Percentiles rank a stretch among this genome's conserved stretches.
Evolutionary conservation across 2,113 vertebrate species (phyloP).

Genomic region (Dermatemys mawii): DNA sequence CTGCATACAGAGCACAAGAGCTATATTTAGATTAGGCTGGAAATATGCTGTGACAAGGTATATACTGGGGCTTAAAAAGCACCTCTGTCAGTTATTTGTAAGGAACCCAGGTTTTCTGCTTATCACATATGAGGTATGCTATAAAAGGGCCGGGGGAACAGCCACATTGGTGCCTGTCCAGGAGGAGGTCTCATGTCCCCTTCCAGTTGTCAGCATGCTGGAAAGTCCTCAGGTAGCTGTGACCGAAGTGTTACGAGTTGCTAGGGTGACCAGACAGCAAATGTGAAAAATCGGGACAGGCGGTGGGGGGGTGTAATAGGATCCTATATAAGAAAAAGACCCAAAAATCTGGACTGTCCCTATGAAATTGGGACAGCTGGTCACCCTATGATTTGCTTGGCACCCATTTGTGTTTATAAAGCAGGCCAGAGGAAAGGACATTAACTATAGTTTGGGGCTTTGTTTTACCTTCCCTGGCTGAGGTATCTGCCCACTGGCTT

Average conservation of each 20-base stretch:
- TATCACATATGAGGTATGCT: background rate
- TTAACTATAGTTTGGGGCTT: background rate
- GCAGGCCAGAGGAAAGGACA: background rate
- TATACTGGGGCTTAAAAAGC: background rate
- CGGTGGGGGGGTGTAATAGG: too few relatives aligned
- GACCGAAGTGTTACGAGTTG: background rate
- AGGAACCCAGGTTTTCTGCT: background rate
- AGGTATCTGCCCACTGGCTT: background rate
- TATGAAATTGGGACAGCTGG: too few relatives aligned
- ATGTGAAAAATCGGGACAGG: too few relatives aligned
- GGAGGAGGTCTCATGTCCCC: background rate
- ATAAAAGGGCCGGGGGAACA: background rate
- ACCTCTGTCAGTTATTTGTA: background rate
- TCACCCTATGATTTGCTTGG: too few relatives aligned
- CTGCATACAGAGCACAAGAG: rapidly evolving
- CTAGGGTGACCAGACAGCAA: too few relatives aligned
- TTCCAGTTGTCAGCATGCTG: background rate
- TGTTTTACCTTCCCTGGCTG: background rate
- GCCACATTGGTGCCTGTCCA: background rate
- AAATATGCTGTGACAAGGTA: background rate
- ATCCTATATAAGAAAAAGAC: too few relatives aligned
- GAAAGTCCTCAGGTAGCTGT: rapidly evolving
- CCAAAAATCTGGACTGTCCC: too few relatives aligned
- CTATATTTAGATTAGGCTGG: background rate
- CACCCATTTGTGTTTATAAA: background rate